A percentile compares a stretch with the other conserved stretches of the same genome.
Conservation (phyloP, 2,888 invertebrate genomes). For the Blastobasis lacticolella region DNA sequence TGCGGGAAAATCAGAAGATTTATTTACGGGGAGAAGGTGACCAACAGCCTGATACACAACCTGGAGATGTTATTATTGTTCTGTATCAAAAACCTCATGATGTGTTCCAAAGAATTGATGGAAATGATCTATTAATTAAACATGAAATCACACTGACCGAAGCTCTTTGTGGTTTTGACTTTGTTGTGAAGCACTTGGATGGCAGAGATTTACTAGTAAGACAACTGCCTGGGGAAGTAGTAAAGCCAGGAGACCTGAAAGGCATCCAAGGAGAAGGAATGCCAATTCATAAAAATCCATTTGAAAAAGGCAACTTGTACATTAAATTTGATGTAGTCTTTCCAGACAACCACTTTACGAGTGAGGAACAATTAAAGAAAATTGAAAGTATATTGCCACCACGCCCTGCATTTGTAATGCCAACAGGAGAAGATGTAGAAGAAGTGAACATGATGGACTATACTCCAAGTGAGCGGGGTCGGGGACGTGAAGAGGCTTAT, state of each 20-base stretch:
- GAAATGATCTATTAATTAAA: constrained; percentile 82
- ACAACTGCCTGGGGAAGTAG: constrained; percentile 85
- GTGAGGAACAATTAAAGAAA: constrained; percentile 77
- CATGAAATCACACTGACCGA: constrained; percentile 87
- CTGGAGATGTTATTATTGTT: constrained; percentile 92
- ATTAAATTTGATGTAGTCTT: constrained; percentile 91
- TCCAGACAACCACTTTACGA: constrained; percentile 86
- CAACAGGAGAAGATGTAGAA: constrained; percentile 87
- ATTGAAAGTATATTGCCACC: constrained; percentile 85
- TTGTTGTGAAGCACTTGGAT: constrained; percentile 91
- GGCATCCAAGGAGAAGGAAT: constrained; percentile 91
- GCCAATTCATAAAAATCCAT: constrained; percentile 89
- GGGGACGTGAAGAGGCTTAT: constrained; percentile 79
- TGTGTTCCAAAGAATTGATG: constrained; percentile 80
- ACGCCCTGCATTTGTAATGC: constrained; percentile 80
- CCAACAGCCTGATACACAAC: constrained; percentile 88
- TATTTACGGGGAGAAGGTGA: constrained; percentile 92
- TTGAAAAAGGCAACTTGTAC: constrained; percentile 89
- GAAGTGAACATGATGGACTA: constrained; percentile 88
- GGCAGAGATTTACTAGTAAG: constrained; percentile 87
- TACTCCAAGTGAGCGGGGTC: constrained; percentile 75
- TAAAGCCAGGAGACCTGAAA: constrained; percentile 87
- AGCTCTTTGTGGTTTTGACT: constrained; percentile 91
- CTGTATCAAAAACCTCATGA: constrained; percentile 87
- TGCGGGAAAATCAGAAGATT: constrained; percentile 90